Base-by-base conservation (phyloP, 2,113 vertebrate genomes). In the Paramormyrops kingsleyae region DNA sequence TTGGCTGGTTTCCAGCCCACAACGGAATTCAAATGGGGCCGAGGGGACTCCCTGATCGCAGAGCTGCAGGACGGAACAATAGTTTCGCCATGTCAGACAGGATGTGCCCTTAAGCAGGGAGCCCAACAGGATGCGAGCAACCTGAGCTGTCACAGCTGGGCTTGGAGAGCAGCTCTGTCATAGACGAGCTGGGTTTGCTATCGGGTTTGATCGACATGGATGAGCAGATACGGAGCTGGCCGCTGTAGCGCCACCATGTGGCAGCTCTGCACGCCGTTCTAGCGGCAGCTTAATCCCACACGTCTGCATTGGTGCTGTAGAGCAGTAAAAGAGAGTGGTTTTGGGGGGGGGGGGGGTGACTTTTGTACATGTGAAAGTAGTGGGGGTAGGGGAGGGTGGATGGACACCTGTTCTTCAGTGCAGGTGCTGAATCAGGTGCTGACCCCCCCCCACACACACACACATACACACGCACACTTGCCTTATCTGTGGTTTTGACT, bases 391-490 rank as follows among this genome's bases (percentile, higher is more conserved):
- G 59, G 9, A 10, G 59, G 92, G 92, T 95, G 94, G 31, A 77
- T 17, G 70, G 70, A 39, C 70, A 77, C 70, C 70, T 94, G 94
- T 92, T 94, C 94, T 70, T 91, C 87, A 62, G 93, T 92, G 92
- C 92, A 92, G 91, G 90, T 83, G 87, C 90, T 90, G 92, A 91
- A 91, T 89, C 92, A 92, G 90, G 90, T 83, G 87, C 90, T 90
- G 91, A 91, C 91, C 88, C 92, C 89, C 39, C 19, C 21, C 13
- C 52, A 53, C 15, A 53, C 52, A 1, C 53, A 24, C 90, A 74
- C 91, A 92, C 94, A 94, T 94, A 95, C 94, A 93, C 95, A 94
- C 94, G 92, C 93, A 93, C 93, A 92, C 92, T 92, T 91, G 15
- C 90, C 92, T 91, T 91, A 89, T 93, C 91, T 94, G 95, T 89